Evolutionary conservation across 2,888 invertebrate genomes (phyloP).

Genomic region (Phalera bucephala): DNA sequence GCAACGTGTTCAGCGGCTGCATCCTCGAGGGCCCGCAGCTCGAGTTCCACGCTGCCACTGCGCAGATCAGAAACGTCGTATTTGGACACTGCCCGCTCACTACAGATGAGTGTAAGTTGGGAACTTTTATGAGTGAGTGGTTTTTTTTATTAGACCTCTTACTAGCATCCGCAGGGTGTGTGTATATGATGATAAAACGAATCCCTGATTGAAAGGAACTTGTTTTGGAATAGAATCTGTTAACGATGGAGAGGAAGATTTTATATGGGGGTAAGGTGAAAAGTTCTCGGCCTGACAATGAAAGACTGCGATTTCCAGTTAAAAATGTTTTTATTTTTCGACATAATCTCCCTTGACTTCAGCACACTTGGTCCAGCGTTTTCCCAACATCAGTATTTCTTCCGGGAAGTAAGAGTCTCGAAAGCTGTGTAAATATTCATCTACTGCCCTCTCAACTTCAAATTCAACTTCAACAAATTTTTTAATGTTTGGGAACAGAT

Average conservation of each 20-base stretch:
- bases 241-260: no score
- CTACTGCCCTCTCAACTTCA: neutral
- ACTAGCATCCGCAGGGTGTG: no score
- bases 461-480: neutral
- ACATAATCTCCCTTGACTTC: conserved; percentile 2
- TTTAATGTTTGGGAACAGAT: neutral
- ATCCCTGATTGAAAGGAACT: no score
- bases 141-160: no score
- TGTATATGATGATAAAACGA: no score
- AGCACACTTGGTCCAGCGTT: conserved; percentile 3
- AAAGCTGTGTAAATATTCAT: neutral
- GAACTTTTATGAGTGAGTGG: no score
- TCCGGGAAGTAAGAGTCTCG: neutral
- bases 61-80: conserved; percentile 86
- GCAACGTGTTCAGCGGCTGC: conserved; percentile 92
- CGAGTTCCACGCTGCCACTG: conserved; percentile 86
- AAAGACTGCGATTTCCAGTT: no score
- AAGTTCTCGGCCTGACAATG: no score
- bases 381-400: conserved; percentile 4
- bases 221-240: no score
- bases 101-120: conserved; percentile 86
- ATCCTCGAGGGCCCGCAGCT: conserved; percentile 94
- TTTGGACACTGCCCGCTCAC: conserved; percentile 91
- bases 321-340: neutral
- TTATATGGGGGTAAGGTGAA: no score